Conservation (phyloP, 2,888 invertebrate species). For the Mythimna pallens region DNA sequence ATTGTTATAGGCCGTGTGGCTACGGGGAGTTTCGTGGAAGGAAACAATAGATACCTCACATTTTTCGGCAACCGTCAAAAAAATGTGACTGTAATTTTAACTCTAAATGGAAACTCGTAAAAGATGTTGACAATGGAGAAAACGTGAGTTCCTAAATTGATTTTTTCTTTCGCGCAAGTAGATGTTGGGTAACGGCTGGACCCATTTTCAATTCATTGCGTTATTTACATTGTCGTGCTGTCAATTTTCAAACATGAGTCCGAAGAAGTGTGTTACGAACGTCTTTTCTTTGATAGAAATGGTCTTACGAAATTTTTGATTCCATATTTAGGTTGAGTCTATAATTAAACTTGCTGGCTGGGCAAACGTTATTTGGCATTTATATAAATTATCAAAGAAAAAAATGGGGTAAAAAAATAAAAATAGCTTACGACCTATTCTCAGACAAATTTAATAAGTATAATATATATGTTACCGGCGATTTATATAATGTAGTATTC, state of each 20-base stretch:
- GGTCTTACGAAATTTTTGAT: too few species aligned
- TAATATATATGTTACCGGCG: too few species aligned
- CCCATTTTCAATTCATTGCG: neutral
- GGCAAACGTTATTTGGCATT: too few species aligned
- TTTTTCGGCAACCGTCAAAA: neutral
- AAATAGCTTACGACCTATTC: too few species aligned
- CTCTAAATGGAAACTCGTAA: neutral
- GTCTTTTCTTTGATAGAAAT: neutral
- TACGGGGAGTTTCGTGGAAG: neutral
- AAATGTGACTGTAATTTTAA: constrained; percentile 22
- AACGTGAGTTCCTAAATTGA: constrained; percentile 4
- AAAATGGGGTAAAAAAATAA: too few species aligned
- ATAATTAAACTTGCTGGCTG: too few species aligned
- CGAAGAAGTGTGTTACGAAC: neutral
- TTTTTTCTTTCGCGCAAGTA: constrained; percentile 1
- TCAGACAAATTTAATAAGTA: too few species aligned
- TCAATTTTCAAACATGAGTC: neutral
- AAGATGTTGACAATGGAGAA: neutral
- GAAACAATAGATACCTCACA: neutral
- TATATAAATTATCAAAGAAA: too few species aligned
- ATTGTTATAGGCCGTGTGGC: neutral
- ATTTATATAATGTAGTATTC: too few species aligned
- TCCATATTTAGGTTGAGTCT: neutral
- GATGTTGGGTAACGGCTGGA: neutral
- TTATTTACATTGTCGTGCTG: neutral